Evolutionary conservation across 2,797 vertebrate genomes (phyloP).

Genomic region (Emys orbicularis): DNA sequence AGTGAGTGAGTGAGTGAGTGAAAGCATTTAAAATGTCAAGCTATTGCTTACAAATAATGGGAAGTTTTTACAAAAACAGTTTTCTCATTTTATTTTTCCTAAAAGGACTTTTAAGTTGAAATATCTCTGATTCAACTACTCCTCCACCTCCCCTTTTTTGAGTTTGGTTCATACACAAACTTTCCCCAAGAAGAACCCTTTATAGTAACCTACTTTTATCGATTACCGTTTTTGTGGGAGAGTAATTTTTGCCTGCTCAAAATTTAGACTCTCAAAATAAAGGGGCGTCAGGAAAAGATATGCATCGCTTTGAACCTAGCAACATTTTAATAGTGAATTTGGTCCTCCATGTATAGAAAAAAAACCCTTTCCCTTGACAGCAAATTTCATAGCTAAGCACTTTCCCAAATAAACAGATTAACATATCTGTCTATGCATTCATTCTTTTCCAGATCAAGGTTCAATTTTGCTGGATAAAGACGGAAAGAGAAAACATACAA

Average conservation of each 20-base stretch:
- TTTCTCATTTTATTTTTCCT: background rate
- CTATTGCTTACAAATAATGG: background rate
- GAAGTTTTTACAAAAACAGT: background rate
- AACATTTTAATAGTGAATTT: background rate
- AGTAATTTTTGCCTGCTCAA: background rate
- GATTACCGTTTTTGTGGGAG: background rate
- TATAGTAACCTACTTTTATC: fast-evolving
- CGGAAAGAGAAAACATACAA: constrained; percentile 96
- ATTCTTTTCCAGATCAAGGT: constrained; percentile 88
- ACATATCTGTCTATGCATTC: constrained; percentile 55
- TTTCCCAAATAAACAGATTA: constrained; percentile 34
- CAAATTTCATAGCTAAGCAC: background rate
- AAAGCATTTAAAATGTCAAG: background rate
- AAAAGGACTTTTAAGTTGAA: background rate
- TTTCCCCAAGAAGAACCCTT: background rate
- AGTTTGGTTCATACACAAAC: background rate
- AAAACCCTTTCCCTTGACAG: background rate
- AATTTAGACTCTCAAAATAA: background rate
- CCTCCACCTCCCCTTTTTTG: background rate
- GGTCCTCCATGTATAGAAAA: background rate
- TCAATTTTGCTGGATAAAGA: constrained; percentile 96
- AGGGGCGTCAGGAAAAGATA: background rate
- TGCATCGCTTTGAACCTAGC: background rate
- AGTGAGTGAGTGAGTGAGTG: background rate
- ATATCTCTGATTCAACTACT: background rate